These are phyloP conservation scores for Lycocerus yunnanus DNA, from an alignment of 2,888 invertebrate genomes.

Conservation along the genomic window DNA sequence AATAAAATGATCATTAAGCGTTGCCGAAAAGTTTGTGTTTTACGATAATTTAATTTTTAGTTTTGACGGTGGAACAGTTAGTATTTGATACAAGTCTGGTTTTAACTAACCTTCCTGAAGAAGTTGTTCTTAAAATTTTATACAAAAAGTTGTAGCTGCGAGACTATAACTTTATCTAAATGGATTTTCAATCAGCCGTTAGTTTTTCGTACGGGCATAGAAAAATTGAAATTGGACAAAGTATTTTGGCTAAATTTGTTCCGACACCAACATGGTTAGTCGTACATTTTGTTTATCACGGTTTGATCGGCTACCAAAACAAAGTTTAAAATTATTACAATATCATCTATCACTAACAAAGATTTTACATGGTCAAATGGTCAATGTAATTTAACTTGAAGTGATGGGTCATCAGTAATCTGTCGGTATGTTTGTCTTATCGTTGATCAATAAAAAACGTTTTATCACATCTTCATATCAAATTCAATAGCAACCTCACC, in stretches of 20 bases:
- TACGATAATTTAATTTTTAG: background rate
- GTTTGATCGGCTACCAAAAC: background rate
- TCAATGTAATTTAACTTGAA: background rate
- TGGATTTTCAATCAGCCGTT: background rate
- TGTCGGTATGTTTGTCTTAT: conserved; percentile 1
- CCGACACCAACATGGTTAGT: background rate
- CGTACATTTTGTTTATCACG: background rate
- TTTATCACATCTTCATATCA: background rate
- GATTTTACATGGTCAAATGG: background rate
- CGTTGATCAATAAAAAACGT: background rate
- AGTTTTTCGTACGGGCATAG: background rate
- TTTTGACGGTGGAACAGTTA: background rate
- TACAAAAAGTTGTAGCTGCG: background rate
- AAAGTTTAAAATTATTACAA: background rate
- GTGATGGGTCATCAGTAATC: background rate
- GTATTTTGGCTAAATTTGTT: background rate
- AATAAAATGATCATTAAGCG: background rate
- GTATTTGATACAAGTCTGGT: background rate
- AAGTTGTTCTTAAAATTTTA: background rate
- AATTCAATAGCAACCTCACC: conserved; percentile 2
- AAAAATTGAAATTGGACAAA: background rate
- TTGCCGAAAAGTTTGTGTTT: background rate
- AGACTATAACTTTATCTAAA: background rate
- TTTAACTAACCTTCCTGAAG: background rate
- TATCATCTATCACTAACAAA: background rate